These are phyloP conservation scores for Hetaerina titia DNA, from an alignment of 2,888 invertebrate species.

Conservation along the genomic window DNA sequence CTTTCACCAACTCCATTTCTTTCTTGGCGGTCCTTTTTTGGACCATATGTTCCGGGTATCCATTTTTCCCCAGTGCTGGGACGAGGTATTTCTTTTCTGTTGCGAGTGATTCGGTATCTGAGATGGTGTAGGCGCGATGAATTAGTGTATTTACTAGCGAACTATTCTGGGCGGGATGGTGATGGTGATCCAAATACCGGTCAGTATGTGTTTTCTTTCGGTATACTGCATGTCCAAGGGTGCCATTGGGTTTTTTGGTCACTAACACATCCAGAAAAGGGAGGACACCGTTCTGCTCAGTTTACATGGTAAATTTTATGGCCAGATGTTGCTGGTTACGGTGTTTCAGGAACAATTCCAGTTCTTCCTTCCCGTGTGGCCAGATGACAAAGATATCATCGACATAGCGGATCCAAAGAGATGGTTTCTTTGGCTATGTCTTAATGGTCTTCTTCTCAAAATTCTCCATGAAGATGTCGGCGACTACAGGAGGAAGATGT, in stretches of 20 bases:
- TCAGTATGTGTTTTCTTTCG: slow-evolving; percentile 70
- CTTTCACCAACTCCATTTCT: not conserved
- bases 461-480: not conserved
- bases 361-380: slow-evolving; percentile 67
- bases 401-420: no score
- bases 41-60: not conserved
- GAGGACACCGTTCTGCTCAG: slow-evolving; percentile 69
- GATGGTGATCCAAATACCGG: slow-evolving; percentile 55
- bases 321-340: slow-evolving; percentile 69
- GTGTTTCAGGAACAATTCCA: slow-evolving; percentile 69
- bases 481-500: not conserved
- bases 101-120: not conserved
- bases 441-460: not conserved
- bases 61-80: not conserved
- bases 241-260: slow-evolving; percentile 67
- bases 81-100: not conserved
- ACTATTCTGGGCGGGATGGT: not conserved
- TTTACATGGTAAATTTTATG: slow-evolving; percentile 71
- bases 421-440: not conserved
- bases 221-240: slow-evolving; percentile 70
- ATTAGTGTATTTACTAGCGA: not conserved
- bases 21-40: not conserved
- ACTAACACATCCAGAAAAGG: slow-evolving; percentile 71
- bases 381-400: not conserved
- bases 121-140: not conserved